A percentile compares a stretch with the other conserved stretches of the same genome.
phyloP scores from a whole-genome alignment of 2,113 vertebrate species.

The Heptranchias perlo region DNA sequence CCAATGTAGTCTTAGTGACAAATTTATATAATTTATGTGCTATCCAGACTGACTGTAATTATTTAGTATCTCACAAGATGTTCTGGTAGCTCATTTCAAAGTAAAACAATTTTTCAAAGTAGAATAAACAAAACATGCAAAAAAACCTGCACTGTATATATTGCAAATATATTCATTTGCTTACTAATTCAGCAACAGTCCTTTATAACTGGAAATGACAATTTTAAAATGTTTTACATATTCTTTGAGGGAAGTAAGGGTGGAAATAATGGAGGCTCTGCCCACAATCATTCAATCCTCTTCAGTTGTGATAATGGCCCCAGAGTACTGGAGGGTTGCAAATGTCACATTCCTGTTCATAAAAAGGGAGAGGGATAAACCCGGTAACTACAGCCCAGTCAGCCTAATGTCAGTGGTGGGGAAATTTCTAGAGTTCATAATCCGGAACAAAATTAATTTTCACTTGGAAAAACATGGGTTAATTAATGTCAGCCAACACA shows the following conservation, averaged over 20 bases:
- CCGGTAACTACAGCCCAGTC: neutral
- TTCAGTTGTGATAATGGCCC: neutral
- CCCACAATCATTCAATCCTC: neutral
- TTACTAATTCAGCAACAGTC: neutral
- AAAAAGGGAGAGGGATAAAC: neutral
- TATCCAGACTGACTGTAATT: neutral
- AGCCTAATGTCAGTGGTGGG: neutral
- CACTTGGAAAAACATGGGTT: neutral
- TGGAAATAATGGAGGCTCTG: neutral
- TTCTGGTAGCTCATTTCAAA: neutral
- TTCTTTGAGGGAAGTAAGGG: neutral
- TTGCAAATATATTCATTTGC: neutral
- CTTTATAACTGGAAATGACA: neutral
- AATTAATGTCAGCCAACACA: neutral
- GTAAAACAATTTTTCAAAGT: neutral
- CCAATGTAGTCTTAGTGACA: neutral
- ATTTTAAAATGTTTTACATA: constrained; percentile 1
- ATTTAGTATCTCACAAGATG: neutral
- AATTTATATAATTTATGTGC: neutral
- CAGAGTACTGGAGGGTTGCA: neutral
- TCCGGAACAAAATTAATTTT: neutral
- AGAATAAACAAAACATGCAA: neutral
- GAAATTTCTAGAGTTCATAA: neutral
- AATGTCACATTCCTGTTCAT: neutral
- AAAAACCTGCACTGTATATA: neutral